These are phyloP conservation scores for Palythoa heliodiscus DNA, from an alignment of 92 coral and sea anemone genomes.

Conservation along the genomic window DNA sequence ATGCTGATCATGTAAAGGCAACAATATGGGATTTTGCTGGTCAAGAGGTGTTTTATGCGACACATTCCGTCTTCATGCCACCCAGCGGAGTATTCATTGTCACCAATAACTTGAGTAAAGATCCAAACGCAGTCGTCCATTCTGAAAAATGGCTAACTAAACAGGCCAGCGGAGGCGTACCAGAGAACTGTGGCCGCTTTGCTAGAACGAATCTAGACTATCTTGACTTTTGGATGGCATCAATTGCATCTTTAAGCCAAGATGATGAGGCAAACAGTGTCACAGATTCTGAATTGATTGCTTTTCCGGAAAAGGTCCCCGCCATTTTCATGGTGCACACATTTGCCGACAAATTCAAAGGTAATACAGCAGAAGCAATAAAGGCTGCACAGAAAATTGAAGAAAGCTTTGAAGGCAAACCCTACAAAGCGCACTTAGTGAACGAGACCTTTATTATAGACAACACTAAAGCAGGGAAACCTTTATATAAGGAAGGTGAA, in stretches of 20 bases:
- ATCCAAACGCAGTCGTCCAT: background rate
- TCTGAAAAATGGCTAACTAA: background rate
- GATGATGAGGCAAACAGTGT: background rate
- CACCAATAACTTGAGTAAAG: slow-evolving; percentile 16
- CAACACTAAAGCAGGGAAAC: slow-evolving; percentile 21
- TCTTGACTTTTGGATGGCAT: slow-evolving; percentile 26
- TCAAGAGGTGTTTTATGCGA: slow-evolving; percentile 22
- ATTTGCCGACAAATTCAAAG: slow-evolving; percentile 18
- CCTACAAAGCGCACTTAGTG: background rate
- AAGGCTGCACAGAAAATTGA: slow-evolving; percentile 6
- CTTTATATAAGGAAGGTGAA: background rate
- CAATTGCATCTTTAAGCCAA: slow-evolving; percentile 7
- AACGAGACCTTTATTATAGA: background rate
- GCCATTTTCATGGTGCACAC: slow-evolving; percentile 18
- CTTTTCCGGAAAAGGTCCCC: slow-evolving; percentile 20
- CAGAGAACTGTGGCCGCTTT: background rate
- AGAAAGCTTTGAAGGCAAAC: background rate
- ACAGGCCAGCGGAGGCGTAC: background rate
- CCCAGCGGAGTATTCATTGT: slow-evolving; percentile 17
- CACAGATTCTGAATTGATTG: background rate
- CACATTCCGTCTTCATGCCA: slow-evolving; percentile 21
- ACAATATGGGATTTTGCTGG: slow-evolving; percentile 35
- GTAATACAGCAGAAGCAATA: background rate
- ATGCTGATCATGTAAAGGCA: background rate
- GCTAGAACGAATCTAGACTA: slow-evolving; percentile 15